phyloP scores from a whole-genome alignment of 2,113 vertebrate genomes.

The Vombatus ursinus region DNA sequence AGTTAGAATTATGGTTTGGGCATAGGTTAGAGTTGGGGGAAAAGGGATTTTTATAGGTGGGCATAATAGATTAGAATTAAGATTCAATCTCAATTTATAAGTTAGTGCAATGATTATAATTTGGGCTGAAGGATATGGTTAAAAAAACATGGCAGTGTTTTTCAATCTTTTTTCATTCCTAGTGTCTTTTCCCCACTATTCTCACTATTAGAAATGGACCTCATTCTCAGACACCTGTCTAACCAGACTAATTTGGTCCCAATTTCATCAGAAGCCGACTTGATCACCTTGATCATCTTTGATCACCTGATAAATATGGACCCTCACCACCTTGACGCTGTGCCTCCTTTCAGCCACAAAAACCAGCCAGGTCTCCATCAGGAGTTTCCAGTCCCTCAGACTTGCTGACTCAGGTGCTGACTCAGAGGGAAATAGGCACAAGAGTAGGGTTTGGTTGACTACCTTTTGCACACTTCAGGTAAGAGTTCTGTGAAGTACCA shows the following conservation, averaged over 20 bases:
- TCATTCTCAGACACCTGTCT: neutral
- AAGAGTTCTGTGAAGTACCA: neutral
- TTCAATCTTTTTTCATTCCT: neutral
- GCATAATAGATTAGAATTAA: neutral
- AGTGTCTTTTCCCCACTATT: neutral
- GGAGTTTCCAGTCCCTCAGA: neutral
- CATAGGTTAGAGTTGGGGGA: neutral
- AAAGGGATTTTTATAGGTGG: neutral
- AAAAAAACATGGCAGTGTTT: neutral
- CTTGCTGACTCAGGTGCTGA: neutral
- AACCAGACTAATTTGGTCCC: neutral
- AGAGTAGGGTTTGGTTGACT: neutral
- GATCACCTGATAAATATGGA: neutral
- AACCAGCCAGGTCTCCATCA: neutral
- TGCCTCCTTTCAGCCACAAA: neutral
- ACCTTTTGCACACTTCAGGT: neutral
- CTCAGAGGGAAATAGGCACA: neutral
- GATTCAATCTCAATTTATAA: neutral
- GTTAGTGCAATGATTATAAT: neutral
- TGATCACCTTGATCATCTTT: too few relatives aligned
- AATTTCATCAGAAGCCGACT: neutral
- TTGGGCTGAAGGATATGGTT: neutral
- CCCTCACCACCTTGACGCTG: neutral
- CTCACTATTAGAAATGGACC: neutral
- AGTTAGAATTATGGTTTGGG: neutral